Percentiles rank a stretch among this genome's conserved stretches.
These are phyloP conservation scores for Odiellus spinosus DNA, from an alignment of 2,888 invertebrate species.

Conservation along the genomic window DNA sequence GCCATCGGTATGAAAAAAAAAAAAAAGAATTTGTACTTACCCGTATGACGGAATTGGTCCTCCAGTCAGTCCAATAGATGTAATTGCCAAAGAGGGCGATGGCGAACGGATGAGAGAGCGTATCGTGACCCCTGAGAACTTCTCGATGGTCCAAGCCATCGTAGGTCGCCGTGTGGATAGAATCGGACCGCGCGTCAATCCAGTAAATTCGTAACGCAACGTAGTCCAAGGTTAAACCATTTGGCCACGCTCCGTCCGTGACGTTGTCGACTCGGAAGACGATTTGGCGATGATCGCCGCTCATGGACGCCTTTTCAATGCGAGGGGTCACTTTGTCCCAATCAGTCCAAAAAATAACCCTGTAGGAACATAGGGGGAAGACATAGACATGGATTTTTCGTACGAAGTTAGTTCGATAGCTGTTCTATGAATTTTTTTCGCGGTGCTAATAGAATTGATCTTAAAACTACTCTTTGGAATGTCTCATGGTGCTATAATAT, in stretches of 20 bases:
- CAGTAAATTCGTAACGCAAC: slow-evolving; percentile 56
- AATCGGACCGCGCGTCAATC: slow-evolving; percentile 76
- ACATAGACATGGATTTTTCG: too few species aligned
- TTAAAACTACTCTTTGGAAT: too few species aligned
- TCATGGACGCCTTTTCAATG: slow-evolving; percentile 65
- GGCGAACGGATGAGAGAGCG: slow-evolving; percentile 73
- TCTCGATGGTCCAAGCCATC: slow-evolving; percentile 53
- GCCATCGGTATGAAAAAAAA: too few species aligned
- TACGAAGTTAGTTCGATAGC: too few species aligned
- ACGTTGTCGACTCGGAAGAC: slow-evolving; percentile 43
- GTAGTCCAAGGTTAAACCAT: slow-evolving; percentile 65
- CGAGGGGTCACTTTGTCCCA: slow-evolving; percentile 57
- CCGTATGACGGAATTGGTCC: slow-evolving; percentile 63
- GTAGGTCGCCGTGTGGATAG: slow-evolving; percentile 67
- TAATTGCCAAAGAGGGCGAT: slow-evolving; percentile 67
- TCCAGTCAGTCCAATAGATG: slow-evolving; percentile 91
- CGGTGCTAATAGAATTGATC: too few species aligned
- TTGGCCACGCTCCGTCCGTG: slow-evolving; percentile 60
- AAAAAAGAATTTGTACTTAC: slow-evolving; percentile 21
- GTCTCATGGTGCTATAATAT: too few species aligned
- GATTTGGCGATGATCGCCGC: slow-evolving; percentile 46
- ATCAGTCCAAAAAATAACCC: slow-evolving; percentile 68
- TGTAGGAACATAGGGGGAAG: slow-evolving; percentile 24
- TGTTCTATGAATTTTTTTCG: too few species aligned
- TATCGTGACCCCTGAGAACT: slow-evolving; percentile 54